A percentile compares a stretch with the other conserved stretches of the same genome.
Conservation (phyloP, 2,797 vertebrate genomes). For the Brotula barbata region DNA sequence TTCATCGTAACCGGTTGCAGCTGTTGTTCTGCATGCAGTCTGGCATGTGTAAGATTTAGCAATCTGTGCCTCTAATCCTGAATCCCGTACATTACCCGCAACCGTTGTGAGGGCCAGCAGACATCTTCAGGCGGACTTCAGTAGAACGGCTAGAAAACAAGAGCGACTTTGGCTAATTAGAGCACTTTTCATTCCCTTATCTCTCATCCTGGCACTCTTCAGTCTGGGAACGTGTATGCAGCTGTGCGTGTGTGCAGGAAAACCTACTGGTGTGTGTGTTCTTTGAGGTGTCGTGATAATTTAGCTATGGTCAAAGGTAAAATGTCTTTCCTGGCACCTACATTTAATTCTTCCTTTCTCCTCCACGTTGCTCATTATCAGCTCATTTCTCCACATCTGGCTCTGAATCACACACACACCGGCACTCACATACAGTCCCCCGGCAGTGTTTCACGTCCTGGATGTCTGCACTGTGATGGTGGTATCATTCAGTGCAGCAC, state of each 20-base stretch:
- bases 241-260: not conserved
- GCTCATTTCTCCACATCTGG: slow-evolving; percentile 4
- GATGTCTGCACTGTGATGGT: no score
- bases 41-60: slow-evolving; percentile 46
- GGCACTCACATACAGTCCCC: no score
- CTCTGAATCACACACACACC: not conserved
- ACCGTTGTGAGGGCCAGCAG: slow-evolving; percentile 22
- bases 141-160: slow-evolving; percentile 50
- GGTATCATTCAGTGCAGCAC: no score
- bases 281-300: not conserved
- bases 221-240: slow-evolving; percentile 27
- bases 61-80: slow-evolving; percentile 47
- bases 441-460: no score
- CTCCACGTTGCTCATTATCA: not conserved
- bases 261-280: no score
- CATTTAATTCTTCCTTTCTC: slow-evolving; percentile 1
- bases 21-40: slow-evolving; percentile 24
- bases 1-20: slow-evolving; percentile 28
- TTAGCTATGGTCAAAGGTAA: no score
- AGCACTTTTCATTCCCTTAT: slow-evolving; percentile 72
- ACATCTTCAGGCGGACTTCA: slow-evolving; percentile 50
- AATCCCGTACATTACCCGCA: slow-evolving; percentile 23
- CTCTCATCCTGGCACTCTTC: slow-evolving; percentile 55
- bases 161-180: slow-evolving; percentile 76
- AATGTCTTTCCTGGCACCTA: no score